Evolutionary conservation across 2,797 vertebrate genomes (phyloP), one percentile per base, ranked within the genome.

Genomic region (Atherinosoma microstoma): DNA sequence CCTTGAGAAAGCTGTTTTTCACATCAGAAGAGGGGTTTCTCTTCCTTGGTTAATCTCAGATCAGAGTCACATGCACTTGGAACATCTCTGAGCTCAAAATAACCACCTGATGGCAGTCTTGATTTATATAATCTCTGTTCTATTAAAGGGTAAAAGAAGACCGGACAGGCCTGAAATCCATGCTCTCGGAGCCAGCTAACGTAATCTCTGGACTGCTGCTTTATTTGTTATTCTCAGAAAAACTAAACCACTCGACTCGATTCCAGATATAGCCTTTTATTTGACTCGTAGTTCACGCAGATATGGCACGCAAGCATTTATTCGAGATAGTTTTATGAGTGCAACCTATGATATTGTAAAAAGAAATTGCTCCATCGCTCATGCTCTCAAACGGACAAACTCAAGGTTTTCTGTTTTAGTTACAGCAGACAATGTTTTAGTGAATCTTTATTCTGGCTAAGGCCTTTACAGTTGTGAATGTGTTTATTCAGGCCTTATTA

Each of bases 51-150:
- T 11, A 27, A 53, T 53, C 11, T 53, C 22, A 27, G 45, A 9
- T 49, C 45, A n/a, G 18, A 47, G 42, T 49, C 20, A 49, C 6
- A 49, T 49, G 45, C 47, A 4, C 18, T 53, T 47, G 1, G 56
- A 73, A 58, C 9, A 57, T 56, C 64, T 73, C 27, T 16, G 7
- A 75, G 3, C 75, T 72, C 59, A 71, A 53, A 89, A 80, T 82
- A 80, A 67, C 91, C 92, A 93, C 85, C 74, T 88, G 92, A 84
- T 91, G 93, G 90, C 91, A 89, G 84, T 82, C 74, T 92, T 88
- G 90, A 91, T 78, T 84, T 88, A 42, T 81, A 40, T 74, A 72
- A 61, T 79, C 53, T 75, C 65, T 67, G 66, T 79, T 75, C 49
- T 0, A 36, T 42, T 79, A 67, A 2, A 24, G 9, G 3, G 9